A percentile compares a stretch with the other conserved stretches of the same genome.
Evolutionary conservation across 1,140 invertebrate genomes (phyloP).

Genomic region (Sminthurinus signatus): DNA sequence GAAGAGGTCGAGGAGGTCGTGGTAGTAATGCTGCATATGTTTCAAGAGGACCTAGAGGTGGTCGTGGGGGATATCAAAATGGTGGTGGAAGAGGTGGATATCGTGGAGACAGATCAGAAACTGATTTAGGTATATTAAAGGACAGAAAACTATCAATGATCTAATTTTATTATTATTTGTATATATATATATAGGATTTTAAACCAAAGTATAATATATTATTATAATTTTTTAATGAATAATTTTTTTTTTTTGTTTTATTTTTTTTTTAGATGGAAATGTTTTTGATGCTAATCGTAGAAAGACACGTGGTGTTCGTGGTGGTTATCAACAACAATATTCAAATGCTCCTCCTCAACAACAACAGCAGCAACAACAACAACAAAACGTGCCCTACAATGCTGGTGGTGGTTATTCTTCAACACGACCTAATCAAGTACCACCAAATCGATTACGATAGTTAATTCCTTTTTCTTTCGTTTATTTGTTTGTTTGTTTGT

Average conservation of each 20-base stretch:
- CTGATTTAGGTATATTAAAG: background rate
- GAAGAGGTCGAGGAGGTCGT: background rate
- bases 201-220: background rate
- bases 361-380: no score
- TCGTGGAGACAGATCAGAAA: background rate
- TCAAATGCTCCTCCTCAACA: background rate
- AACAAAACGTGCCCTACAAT: background rate
- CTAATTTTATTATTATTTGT: background rate
- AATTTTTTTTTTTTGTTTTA: background rate
- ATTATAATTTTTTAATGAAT: background rate
- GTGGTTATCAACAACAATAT: background rate
- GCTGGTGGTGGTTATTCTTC: background rate
- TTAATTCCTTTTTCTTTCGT: no score
- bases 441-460: background rate
- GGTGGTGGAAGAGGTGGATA: slow-evolving; percentile 3
- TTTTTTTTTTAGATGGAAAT: slow-evolving; percentile 1
- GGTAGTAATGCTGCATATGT: background rate
- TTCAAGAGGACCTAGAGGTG: background rate
- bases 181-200: background rate
- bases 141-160: background rate
- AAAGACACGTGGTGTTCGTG: background rate
- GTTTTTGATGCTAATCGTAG: slow-evolving; percentile 9
- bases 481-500: background rate
- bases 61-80: background rate
- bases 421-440: background rate